Evolutionary conservation across 2,797 vertebrate genomes (phyloP).

Genomic region (Propithecus deckenii): DNA sequence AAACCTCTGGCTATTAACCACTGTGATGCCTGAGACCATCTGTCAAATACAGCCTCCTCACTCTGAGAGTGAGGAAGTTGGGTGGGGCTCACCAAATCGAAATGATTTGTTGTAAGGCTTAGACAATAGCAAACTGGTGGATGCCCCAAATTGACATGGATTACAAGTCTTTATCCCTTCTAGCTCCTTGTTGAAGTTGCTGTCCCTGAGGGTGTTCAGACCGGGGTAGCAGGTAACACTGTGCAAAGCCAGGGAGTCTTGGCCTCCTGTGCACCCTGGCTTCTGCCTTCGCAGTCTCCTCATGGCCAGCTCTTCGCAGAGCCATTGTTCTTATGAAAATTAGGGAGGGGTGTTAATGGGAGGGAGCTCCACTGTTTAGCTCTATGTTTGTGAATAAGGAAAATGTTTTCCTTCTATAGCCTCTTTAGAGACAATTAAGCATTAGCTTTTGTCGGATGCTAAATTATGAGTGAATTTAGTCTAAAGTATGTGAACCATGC

Average conservation of each 20-base stretch:
- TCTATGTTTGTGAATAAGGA: conserved; percentile 79
- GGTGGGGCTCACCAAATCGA: not conserved
- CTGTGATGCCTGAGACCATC: not conserved
- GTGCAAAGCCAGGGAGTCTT: not conserved
- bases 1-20: not conserved
- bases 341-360: conserved; percentile 20
- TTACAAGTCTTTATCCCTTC: not conserved
- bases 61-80: not conserved
- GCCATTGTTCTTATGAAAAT: conserved; percentile 76
- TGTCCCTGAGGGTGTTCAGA: not conserved
- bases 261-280: not conserved
- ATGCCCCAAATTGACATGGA: not conserved
- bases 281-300: conserved; percentile 40
- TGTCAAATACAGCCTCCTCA: not conserved
- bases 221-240: not conserved
- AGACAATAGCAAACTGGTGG: not conserved
- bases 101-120: not conserved
- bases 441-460: conserved; percentile 82
- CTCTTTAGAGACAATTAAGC: conserved; percentile 83
- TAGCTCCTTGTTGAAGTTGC: not conserved
- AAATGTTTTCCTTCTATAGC: conserved; percentile 83
- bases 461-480: conserved; percentile 83
- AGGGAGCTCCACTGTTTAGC: conserved; percentile 73
- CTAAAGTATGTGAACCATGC: conserved; percentile 82
- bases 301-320: conserved; percentile 48